Conservation (phyloP, 2,797 vertebrate genomes). For the Crocidura indochinensis region DNA sequence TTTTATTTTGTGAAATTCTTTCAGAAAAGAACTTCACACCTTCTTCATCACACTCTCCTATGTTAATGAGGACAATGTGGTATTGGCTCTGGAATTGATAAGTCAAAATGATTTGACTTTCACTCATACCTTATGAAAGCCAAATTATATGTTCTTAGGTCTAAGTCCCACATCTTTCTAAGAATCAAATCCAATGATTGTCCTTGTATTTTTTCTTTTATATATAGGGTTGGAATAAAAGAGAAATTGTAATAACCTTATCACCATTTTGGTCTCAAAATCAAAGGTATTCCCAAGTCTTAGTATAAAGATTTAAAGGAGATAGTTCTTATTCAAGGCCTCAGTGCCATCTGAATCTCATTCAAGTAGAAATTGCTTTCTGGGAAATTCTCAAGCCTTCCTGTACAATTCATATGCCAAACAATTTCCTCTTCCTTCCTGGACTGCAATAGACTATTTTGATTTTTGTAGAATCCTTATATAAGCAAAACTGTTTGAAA, state of each 20-base stretch:
- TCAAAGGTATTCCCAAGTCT: not conserved
- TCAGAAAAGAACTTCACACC: not conserved
- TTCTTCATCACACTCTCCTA: not conserved
- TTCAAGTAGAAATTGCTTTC: slow-evolving; percentile 38
- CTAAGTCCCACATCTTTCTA: not conserved
- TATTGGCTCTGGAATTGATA: not conserved
- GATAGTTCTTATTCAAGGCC: not conserved
- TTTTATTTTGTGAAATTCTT: slow-evolving; percentile 44
- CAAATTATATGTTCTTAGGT: not conserved
- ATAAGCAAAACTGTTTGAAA: not conserved
- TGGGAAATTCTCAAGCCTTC: not conserved
- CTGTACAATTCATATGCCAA: not conserved
- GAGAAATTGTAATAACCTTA: not conserved
- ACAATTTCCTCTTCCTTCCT: slow-evolving; percentile 1
- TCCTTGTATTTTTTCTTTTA: not conserved
- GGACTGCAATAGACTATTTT: not conserved
- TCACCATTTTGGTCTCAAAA: not conserved
- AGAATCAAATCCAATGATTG: not conserved
- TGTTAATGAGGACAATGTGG: slow-evolving; percentile 16
- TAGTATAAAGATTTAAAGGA: not conserved
- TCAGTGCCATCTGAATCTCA: not conserved
- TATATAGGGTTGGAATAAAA: not conserved
- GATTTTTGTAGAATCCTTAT: not conserved
- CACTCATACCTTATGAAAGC: not conserved
- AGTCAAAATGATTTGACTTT: not conserved